A percentile compares a stretch with the other conserved stretches of the same genome.
phyloP scores from a whole-genome alignment of 2,888 invertebrate species.

The Thalpophila matura region DNA sequence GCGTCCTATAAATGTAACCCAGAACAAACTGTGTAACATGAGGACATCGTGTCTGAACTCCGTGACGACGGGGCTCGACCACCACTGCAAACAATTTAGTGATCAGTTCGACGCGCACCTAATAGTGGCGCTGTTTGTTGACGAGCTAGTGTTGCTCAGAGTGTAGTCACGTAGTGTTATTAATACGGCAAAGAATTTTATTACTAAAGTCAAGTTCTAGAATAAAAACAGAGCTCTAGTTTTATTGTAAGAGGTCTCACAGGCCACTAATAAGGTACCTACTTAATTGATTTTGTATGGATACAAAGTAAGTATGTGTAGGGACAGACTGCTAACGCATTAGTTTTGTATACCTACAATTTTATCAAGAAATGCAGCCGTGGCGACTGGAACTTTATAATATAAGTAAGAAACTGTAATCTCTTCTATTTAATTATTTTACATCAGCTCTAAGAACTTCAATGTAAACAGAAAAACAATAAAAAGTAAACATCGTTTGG shows the following conservation, averaged over 20 bases:
- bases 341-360: no score
- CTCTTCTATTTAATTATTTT: constrained; percentile 4
- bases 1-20: constrained; percentile 8
- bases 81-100: constrained; percentile 14
- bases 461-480: constrained; percentile 18
- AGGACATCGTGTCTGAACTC: constrained; percentile 6
- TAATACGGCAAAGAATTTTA: no score
- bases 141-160: neutral
- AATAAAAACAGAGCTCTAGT: no score
- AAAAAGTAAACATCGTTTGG: constrained; percentile 26
- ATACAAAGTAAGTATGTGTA: no score
- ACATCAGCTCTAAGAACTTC: constrained; percentile 3
- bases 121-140: neutral
- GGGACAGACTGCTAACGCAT: no score
- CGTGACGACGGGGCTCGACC: neutral
- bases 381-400: neutral
- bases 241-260: no score
- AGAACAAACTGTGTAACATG: constrained; percentile 26
- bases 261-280: no score
- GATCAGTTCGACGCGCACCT: neutral
- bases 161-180: neutral
- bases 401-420: neutral
- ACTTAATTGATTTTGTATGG: no score
- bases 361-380: no score
- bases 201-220: no score